Base-by-base conservation (phyloP, 1,140 invertebrate genomes). In the Pentalonia nigronervosa region DNA sequence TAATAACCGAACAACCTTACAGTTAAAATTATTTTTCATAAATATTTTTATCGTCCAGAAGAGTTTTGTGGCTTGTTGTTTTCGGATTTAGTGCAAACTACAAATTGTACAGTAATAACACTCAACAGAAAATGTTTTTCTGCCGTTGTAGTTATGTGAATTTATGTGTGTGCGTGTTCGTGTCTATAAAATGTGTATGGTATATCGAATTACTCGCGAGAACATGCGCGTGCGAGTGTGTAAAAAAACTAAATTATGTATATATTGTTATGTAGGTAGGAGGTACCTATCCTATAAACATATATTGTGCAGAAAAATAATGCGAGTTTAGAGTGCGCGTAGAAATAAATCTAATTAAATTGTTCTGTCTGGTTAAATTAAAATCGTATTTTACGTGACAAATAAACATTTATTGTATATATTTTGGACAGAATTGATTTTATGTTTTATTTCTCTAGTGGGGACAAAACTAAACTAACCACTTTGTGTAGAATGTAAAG, bases 361-460 rank as follows among this genome's bases (percentile, higher is more conserved):
- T 34, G n/a, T 81, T 81, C 2, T 36, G 21, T 45, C 41, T 30
- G 83, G 25, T 86, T 41, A 17, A 86, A 30, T 86, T 86, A 14
- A 86, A 25, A 86, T 45, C 83, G 14, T 36, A 41, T 21, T 45
- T 86, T 2, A 41, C 36, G 83, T 86, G 83, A 45, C 36, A 45
- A 86, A 86, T 47, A 86, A 86, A 25, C 41, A 41, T 83, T 83
- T 36, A 36, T 7, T 7, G 81, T 36, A n/a, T 30, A 30, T 30
- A 30, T 47, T 86, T 86, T 41, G 9, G 83, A 47, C 41, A 1
- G 83, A 86, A 86, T 86, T 84, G 83, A 84, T 84, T 84, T 84
- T 25, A 30, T 41, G 56, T 67, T n/a, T 60, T 60, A 25, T 45
- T 45, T 45, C 41, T 84, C 36, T 8, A 6, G 25, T 11, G 9